phyloP scores from a whole-genome alignment of 2,113 vertebrate genomes.

The Calyptomena viridis region DNA sequence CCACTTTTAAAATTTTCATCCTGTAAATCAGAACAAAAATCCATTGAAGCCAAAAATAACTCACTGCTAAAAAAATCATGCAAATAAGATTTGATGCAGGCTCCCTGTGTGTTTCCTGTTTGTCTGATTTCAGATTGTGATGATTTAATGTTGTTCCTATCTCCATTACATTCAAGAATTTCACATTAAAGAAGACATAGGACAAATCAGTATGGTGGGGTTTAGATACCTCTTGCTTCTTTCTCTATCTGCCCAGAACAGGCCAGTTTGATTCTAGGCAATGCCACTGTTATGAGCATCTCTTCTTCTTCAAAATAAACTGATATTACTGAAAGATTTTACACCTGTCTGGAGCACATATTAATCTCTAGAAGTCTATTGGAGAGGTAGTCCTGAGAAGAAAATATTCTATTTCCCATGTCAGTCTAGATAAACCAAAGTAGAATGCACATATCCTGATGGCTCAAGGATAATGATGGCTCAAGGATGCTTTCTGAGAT shows the following conservation, averaged over 20 bases:
- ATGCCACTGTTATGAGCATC: not conserved
- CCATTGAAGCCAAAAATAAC: not conserved
- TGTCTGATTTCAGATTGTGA: not conserved
- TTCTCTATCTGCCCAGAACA: not conserved
- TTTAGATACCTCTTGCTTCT: not conserved
- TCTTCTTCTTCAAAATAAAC: not conserved
- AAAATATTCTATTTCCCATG: not conserved
- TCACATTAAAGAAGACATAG: not conserved
- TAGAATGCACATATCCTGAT: not conserved
- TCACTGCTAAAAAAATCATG: fast-evolving
- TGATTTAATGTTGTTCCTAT: not conserved
- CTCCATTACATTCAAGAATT: not conserved
- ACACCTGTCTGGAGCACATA: not conserved
- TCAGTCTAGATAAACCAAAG: not conserved
- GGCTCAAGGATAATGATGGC: not conserved
- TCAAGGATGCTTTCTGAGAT: not conserved
- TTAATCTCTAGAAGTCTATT: not conserved
- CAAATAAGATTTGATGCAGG: not conserved
- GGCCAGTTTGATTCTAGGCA: not conserved
- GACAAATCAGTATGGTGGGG: not conserved
- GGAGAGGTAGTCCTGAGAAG: not conserved
- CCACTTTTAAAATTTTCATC: not conserved
- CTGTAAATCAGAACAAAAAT: not conserved
- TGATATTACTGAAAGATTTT: not conserved
- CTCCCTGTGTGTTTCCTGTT: not conserved